Conservation (phyloP, 30 jellyfish, hydroid and myxozoan species). For the Catostylus mosaicus region DNA sequence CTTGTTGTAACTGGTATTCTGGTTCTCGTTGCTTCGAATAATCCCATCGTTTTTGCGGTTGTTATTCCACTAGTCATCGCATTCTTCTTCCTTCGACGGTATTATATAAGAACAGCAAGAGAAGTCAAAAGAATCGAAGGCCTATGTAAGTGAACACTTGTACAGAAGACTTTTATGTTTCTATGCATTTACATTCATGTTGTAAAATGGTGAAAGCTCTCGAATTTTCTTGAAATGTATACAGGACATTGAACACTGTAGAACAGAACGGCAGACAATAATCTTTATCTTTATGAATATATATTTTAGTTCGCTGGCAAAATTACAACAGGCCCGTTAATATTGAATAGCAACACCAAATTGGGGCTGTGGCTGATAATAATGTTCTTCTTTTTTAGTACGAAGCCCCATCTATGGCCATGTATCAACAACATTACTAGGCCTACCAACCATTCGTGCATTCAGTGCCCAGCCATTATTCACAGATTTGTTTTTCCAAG, state of each 20-base stretch:
- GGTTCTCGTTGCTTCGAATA: slow-evolving; percentile 60
- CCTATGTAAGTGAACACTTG: slow-evolving; percentile 54
- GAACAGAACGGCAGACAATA: no score
- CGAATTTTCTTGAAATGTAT: no score
- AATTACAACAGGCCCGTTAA: no score
- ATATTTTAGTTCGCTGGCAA: no score
- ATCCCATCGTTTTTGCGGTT: slow-evolving; percentile 62
- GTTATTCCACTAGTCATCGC: slow-evolving; percentile 58
- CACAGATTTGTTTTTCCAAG: slow-evolving; percentile 68
- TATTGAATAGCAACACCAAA: no score
- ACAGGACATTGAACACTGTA: no score
- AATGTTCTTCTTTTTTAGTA: slow-evolving; percentile 38
- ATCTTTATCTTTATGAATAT: no score
- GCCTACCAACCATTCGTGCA: slow-evolving; percentile 97
- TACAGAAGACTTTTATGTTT: background rate
- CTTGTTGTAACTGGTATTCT: slow-evolving; percentile 60
- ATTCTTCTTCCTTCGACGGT: slow-evolving; percentile 56
- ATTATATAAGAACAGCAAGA: slow-evolving; percentile 78
- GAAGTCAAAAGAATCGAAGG: slow-evolving; percentile 91
- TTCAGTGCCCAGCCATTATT: slow-evolving; percentile 78
- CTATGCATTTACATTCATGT: no score
- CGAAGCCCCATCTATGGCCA: slow-evolving; percentile 95
- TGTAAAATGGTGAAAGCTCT: no score
- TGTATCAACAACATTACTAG: slow-evolving; percentile 90
- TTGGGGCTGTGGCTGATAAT: no score